Evolutionary conservation across 2,888 invertebrate genomes (phyloP).

Genomic region (Schizaphis graminum): DNA sequence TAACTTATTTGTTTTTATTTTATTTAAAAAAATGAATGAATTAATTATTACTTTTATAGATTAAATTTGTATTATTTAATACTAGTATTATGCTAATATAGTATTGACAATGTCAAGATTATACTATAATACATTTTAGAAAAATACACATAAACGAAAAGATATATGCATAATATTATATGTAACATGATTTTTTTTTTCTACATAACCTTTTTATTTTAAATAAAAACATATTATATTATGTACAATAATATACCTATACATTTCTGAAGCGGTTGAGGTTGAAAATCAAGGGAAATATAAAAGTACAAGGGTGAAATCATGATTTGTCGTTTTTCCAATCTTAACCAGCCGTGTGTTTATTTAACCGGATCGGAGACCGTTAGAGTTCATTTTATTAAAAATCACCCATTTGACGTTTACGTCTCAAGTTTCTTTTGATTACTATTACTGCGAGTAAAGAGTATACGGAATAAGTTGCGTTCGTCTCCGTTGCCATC

Average conservation of each 20-base stretch:
- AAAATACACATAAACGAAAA: background rate
- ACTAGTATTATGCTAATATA: background rate
- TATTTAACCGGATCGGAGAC: conserved; percentile 21
- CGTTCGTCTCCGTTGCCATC: background rate
- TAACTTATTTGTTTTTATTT: background rate
- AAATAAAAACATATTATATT: background rate
- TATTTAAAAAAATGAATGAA: background rate
- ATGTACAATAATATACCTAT: background rate
- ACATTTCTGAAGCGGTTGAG: background rate
- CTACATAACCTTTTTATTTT: background rate
- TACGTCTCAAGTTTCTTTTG: conserved; percentile 48
- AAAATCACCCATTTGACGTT: conserved; percentile 43
- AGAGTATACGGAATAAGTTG: conserved; percentile 4
- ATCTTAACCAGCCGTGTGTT: background rate
- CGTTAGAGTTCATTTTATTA: conserved; percentile 56
- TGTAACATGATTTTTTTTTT: background rate
- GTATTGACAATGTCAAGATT: background rate
- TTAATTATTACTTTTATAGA: background rate
- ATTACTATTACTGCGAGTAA: background rate
- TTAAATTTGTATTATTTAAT: background rate
- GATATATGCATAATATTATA: background rate
- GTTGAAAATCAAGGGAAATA: conserved; percentile 20
- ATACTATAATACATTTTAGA: background rate
- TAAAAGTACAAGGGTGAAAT: background rate
- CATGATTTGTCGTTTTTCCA: conserved; percentile 30